phyloP scores from a whole-genome alignment of 1,140 invertebrate genomes.

The Pteromalus puparum region DNA sequence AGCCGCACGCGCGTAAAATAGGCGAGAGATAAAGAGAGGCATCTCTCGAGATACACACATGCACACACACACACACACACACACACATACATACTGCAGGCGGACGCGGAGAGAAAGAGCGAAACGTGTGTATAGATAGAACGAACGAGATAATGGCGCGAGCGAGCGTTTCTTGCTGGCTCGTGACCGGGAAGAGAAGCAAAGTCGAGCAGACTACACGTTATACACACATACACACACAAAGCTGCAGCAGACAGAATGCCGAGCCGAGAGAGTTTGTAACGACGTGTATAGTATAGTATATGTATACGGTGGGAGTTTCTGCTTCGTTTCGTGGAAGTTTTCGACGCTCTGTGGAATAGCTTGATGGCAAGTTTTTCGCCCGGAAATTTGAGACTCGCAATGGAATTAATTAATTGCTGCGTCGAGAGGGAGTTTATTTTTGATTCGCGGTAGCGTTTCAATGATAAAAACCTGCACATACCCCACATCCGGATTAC shows the following conservation, averaged over 20 bases:
- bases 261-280: background rate
- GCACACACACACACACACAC: background rate
- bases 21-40: background rate
- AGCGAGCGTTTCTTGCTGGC: slow-evolving; percentile 26
- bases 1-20: background rate
- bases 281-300: background rate
- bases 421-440: background rate
- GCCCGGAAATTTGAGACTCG: background rate
- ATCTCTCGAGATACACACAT: background rate
- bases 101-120: background rate
- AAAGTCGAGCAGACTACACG: slow-evolving; percentile 16
- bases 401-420: background rate
- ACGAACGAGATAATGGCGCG: slow-evolving; percentile 7
- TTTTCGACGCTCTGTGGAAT: background rate
- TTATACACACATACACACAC: background rate
- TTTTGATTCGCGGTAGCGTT: background rate
- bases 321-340: slow-evolving; percentile 16
- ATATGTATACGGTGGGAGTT: background rate
- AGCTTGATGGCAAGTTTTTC: background rate
- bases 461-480: background rate
- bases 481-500: too few relatives aligned
- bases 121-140: background rate
- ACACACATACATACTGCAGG: background rate
- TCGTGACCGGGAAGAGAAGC: slow-evolving; percentile 29
- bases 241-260: background rate